phyloP scores from a whole-genome alignment of 2,797 vertebrate genomes.

The Chiroxiphia lanceolata region DNA sequence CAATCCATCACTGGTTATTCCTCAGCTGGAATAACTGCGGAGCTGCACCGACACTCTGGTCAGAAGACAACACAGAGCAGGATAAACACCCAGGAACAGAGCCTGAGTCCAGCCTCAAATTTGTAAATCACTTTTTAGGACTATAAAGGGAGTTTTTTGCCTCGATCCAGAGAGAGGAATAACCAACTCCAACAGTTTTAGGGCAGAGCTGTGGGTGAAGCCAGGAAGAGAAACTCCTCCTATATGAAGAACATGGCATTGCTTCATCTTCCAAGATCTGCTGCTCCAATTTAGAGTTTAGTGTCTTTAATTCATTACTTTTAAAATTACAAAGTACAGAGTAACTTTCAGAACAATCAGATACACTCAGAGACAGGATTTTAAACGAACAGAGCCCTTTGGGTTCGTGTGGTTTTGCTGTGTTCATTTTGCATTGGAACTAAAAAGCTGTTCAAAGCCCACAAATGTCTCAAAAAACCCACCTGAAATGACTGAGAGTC shows the following conservation, averaged over 20 bases:
- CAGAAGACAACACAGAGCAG: background rate
- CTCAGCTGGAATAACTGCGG: background rate
- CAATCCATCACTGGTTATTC: background rate
- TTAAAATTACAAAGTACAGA: no score
- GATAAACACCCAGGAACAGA: background rate
- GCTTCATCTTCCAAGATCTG: background rate
- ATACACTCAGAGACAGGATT: background rate
- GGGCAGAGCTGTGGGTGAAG: background rate
- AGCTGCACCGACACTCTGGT: background rate
- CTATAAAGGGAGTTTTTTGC: background rate
- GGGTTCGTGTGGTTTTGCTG: background rate
- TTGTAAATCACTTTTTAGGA: background rate
- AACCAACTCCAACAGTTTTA: background rate
- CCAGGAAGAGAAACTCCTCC: background rate
- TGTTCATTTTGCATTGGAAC: background rate
- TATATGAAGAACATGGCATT: background rate
- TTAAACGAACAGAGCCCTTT: background rate
- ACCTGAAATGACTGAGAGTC: constrained; percentile 54
- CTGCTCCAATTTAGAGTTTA: background rate
- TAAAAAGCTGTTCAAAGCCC: background rate
- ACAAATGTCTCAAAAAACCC: background rate
- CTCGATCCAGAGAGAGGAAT: background rate
- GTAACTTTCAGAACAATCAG: background rate
- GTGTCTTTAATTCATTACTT: no score
- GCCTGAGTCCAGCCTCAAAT: background rate